Conservation (phyloP, 2,113 vertebrate genomes). For the Neodontobutis hainanensis region DNA sequence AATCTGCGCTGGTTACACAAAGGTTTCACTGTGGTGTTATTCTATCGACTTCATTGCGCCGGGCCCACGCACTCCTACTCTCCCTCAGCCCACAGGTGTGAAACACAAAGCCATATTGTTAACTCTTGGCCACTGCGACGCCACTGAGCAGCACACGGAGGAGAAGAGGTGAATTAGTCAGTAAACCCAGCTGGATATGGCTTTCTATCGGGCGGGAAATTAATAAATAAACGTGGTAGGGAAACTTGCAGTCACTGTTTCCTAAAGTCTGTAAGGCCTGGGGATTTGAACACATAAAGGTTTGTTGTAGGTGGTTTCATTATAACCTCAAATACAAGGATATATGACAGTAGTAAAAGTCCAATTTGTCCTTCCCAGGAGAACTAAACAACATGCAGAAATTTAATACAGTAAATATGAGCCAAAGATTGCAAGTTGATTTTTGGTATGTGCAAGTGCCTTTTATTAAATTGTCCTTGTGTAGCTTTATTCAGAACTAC, state of each 20-base stretch:
- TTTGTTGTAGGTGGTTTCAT: slow-evolving; percentile 23
- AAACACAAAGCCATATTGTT: slow-evolving; percentile 64
- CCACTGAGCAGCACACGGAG: slow-evolving; percentile 19
- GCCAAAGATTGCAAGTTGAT: background rate
- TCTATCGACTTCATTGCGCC: slow-evolving; percentile 19
- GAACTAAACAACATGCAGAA: background rate
- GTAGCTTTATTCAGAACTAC: background rate
- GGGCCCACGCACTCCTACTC: slow-evolving; percentile 39
- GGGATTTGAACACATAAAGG: slow-evolving; percentile 21
- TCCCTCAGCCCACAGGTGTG: slow-evolving; percentile 58
- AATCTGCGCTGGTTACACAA: slow-evolving; percentile 39
- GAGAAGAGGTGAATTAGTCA: slow-evolving; percentile 49
- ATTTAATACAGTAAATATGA: background rate
- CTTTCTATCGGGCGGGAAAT: slow-evolving; percentile 24
- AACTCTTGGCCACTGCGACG: slow-evolving; percentile 36
- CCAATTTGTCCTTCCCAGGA: background rate
- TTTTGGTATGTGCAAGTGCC: background rate
- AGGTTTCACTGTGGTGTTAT: slow-evolving; percentile 46
- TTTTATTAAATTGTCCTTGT: background rate
- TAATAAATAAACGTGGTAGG: slow-evolving; percentile 37
- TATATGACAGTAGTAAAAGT: slow-evolving; percentile 3
- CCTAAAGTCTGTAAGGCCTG: slow-evolving; percentile 29
- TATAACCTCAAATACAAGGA: slow-evolving; percentile 3
- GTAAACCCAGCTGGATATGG: slow-evolving; percentile 33
- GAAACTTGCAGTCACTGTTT: slow-evolving; percentile 35